Evolutionary conservation across 2,113 vertebrate genomes (phyloP), one percentile per base, ranked within the genome.

Genomic region (Sinocyclocheilus maitianheensis): DNA sequence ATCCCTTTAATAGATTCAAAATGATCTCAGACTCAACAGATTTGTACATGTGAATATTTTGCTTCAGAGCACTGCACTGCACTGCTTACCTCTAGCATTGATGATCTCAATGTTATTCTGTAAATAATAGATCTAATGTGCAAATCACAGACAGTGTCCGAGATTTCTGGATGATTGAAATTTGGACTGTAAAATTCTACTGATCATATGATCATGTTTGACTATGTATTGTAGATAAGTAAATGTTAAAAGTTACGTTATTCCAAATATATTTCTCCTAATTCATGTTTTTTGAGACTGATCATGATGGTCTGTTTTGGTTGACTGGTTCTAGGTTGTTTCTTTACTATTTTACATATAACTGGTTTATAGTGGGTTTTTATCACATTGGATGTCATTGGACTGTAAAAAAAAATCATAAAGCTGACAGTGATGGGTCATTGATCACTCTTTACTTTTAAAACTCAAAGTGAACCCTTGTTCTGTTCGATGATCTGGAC

Each of bases 141-240:
- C 77, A 85, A 71, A 77, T 55, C n/a, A 76, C 37, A 76, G 55
- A 80, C 34, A 46, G 18, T 11, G 81, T 77, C 34, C 78, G 51
- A 2, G 40, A 72, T 83, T 88, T 87, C 55, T 18, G 48, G 20
- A 58, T 69, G 16, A 75, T 48, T 67, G 18, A 58, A 43, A 34
- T 67, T 88, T 53, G 63, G 24, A 72, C 82, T 62, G n/a, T 63
- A 43, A 85, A 46, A 65, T 77, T 53, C 11, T 48, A 77, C 75
- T 30, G 75, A 76, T 78, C 72, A 58, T 13, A 40, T n/a, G 72
- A 83, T 71, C 77, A 81, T 34, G 46, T 67, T 83, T 71, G 65
- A 58, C 65, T 83, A 65, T 83, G 63, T 86, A 80, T 69, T 88
- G 85, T 86, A 86, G 84, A 84, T 86, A 84, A 83, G 77, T 40